These are phyloP conservation scores for Pteropus alecto DNA, from an alignment of 2,113 vertebrate species.

Conservation along the genomic window DNA sequence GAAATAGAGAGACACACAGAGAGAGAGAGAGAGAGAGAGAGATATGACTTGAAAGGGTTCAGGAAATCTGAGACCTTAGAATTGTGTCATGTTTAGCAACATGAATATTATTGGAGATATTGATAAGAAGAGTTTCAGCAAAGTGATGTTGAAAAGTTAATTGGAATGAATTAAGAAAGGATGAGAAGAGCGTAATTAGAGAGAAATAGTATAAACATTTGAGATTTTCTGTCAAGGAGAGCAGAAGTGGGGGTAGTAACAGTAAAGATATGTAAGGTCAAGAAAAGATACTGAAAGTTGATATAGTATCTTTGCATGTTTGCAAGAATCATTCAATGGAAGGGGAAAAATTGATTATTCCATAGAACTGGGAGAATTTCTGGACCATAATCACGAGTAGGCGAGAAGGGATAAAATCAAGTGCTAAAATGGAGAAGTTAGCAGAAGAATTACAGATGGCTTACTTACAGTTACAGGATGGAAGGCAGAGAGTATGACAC, in stretches of 20 bases:
- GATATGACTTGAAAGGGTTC: neutral
- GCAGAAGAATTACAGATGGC: neutral
- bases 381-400: neutral
- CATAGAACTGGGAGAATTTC: neutral
- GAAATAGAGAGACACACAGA: too few relatives aligned
- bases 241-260: neutral
- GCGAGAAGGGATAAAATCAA: neutral
- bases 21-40: too few relatives aligned
- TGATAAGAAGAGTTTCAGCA: neutral
- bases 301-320: neutral
- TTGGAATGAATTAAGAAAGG: neutral
- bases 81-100: neutral
- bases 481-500: neutral
- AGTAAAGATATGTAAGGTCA: neutral
- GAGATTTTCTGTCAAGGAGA: neutral
- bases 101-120: neutral
- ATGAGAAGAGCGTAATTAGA: neutral
- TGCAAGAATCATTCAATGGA: neutral
- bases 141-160: neutral
- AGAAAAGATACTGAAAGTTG: neutral
- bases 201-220: neutral
- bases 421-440: neutral
- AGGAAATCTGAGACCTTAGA: neutral
- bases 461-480: neutral
- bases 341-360: neutral